phyloP scores from a whole-genome alignment of 2,888 invertebrate species.

The Poecilus cupreus region DNA sequence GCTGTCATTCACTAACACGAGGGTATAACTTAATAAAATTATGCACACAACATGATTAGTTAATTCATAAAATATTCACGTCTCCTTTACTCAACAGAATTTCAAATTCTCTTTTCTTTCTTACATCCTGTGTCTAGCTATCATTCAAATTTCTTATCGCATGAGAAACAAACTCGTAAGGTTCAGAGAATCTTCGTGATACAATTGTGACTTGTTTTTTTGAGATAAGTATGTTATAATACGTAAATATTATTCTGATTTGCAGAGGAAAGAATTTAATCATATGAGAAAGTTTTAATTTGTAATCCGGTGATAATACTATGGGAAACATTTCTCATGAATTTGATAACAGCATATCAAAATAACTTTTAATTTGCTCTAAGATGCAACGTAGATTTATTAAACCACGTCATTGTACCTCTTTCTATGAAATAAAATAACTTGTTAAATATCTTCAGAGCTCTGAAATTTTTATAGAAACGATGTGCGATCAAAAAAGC shows the following conservation, averaged over 20 bases:
- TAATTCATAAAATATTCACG: slow-evolving; percentile 23
- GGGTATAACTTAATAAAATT: not conserved
- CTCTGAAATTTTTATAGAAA: too few relatives aligned
- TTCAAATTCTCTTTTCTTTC: not conserved
- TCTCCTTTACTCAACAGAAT: not conserved
- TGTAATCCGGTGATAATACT: not conserved
- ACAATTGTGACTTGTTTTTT: not conserved
- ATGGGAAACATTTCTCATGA: not conserved
- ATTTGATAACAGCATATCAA: not conserved
- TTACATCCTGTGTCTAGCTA: slow-evolving; percentile 14
- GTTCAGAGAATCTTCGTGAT: slow-evolving; percentile 1
- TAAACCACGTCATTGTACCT: too few relatives aligned
- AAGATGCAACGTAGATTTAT: too few relatives aligned
- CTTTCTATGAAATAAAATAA: too few relatives aligned
- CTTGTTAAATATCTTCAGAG: too few relatives aligned
- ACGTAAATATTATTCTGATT: not conserved
- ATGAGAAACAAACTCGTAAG: not conserved
- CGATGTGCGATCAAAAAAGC: too few relatives aligned
- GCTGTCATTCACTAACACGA: not conserved
- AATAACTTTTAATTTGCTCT: not conserved
- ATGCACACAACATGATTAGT: slow-evolving; percentile 7
- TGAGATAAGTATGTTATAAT: not conserved
- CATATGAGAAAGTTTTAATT: not conserved
- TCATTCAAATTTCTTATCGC: slow-evolving; percentile 28
- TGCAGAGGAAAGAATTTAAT: not conserved